phyloP scores from a whole-genome alignment of 2,888 invertebrate genomes.

The Brenthis ino region DNA sequence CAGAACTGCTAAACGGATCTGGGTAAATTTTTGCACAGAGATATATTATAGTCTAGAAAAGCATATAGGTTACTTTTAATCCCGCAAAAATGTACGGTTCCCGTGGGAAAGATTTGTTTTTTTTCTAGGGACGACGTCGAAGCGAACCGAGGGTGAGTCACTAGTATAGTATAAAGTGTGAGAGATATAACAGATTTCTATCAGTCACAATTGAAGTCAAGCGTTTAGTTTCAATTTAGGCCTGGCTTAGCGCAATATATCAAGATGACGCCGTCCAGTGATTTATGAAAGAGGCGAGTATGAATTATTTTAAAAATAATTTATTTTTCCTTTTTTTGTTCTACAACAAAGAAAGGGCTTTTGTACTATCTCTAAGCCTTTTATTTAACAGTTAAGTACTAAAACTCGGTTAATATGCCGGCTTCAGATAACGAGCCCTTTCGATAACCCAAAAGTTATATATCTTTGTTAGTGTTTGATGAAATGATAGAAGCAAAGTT shows the following conservation, averaged over 20 bases:
- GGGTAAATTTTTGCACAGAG: too few relatives aligned
- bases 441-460: conserved; percentile 27
- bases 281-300: conserved; percentile 39
- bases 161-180: neutral
- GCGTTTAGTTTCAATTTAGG: conserved; percentile 39
- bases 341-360: conserved; percentile 12
- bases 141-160: too few relatives aligned
- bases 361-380: conserved; percentile 10
- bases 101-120: too few relatives aligned
- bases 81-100: too few relatives aligned
- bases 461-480: conserved; percentile 20
- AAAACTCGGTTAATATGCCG: conserved; percentile 28
- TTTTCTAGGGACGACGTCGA: too few relatives aligned
- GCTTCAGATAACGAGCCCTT: conserved; percentile 25
- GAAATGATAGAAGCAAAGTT: conserved; percentile 17
- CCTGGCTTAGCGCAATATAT: conserved; percentile 40
- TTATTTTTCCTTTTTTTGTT: conserved; percentile 26
- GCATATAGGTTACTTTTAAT: too few relatives aligned
- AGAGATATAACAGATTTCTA: conserved; percentile 18
- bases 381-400: conserved; percentile 27
- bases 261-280: conserved; percentile 39
- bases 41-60: too few relatives aligned
- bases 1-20: too few relatives aligned
- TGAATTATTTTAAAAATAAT: conserved; percentile 34
- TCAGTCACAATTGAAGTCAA: conserved; percentile 15